Evolutionary conservation across 2,888 invertebrate genomes (phyloP), one percentile per base, ranked within the genome.

Genomic region (Hydroisotoma schaefferi): DNA sequence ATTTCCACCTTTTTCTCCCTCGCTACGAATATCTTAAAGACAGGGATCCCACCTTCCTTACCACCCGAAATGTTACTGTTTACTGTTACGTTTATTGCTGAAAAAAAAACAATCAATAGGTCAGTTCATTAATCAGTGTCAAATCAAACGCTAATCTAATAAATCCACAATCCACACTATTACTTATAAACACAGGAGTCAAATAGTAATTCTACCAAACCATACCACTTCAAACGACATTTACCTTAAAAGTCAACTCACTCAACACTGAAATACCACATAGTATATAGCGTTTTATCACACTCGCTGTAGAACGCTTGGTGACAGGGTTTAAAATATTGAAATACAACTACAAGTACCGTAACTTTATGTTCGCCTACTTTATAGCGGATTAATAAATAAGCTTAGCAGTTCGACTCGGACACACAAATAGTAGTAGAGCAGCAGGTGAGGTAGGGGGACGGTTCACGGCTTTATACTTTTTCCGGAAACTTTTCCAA

Each of bases 41-140:
- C 40, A 55, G 27, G 59, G 52, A 33, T 47, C 28, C 67, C 64
- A n/a, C n/a, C n/a, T 33, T 29, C 25, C 18, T 23, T 4, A 55
- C 60, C 59, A 49, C 8, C 18, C 37, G 26, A 20, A 38, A 23
- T 43, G 55, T 57, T 59, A 38, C 33, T 55, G 26, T 59, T 67
- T 65, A 67, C 51, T 63, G 67, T 67, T 62, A 67, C 64, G 64
- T 64, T 65, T 64, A 67, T 67, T 60, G 67, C 67, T 67, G 67
- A 8, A 62, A 65, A 58, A 29, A 58, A 6, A 64, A 26, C 47
- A 53, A 26, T 22, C 44, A 47, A n/a, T n/a, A n/a, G n/a, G n/a
- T n/a, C 43, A 26, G 4, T 5, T 22, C 20, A 6, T 18, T 4
- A 46, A 46, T 40, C n/a, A 33, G 33, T 15, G 15, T 33, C 8